Conservation (phyloP, 2,113 vertebrate species). For the Callorhinus ursinus region DNA sequence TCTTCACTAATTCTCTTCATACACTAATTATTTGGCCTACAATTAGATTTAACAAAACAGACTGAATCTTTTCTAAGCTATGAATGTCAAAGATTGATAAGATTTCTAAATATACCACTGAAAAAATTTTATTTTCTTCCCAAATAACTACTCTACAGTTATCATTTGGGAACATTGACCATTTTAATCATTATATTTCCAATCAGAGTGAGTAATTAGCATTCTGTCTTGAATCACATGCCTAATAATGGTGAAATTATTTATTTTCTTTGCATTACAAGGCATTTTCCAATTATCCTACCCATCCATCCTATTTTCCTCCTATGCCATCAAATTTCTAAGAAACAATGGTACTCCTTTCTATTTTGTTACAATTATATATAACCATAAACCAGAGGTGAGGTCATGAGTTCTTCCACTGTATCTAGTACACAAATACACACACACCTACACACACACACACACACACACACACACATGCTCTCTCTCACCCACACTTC, state of each 20-base stretch:
- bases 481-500: background rate
- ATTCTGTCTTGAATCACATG: constrained; percentile 13
- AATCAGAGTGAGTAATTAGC: constrained; percentile 43
- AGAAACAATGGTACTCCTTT: background rate
- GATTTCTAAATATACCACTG: constrained; percentile 10
- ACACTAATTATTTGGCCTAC: constrained; percentile 4
- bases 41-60: constrained; percentile 51
- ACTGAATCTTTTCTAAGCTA: background rate
- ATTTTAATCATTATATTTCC: constrained; percentile 31
- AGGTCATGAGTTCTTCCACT: background rate
- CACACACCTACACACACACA: background rate
- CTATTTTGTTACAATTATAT: background rate
- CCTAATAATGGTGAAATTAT: constrained; percentile 17
- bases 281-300: constrained; percentile 45
- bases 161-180: constrained; percentile 45
- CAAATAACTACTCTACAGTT: background rate
- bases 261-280: constrained; percentile 4
- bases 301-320: background rate
- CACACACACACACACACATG: background rate
- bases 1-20: constrained; percentile 42
- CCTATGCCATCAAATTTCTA: constrained; percentile 17
- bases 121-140: constrained; percentile 30
- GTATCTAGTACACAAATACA: background rate
- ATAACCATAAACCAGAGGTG: background rate
- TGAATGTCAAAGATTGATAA: constrained; percentile 42